A percentile compares a stretch with the other conserved stretches of the same genome.
phyloP scores from a whole-genome alignment of 2,888 invertebrate genomes.

The Galerucella nymphaeae region DNA sequence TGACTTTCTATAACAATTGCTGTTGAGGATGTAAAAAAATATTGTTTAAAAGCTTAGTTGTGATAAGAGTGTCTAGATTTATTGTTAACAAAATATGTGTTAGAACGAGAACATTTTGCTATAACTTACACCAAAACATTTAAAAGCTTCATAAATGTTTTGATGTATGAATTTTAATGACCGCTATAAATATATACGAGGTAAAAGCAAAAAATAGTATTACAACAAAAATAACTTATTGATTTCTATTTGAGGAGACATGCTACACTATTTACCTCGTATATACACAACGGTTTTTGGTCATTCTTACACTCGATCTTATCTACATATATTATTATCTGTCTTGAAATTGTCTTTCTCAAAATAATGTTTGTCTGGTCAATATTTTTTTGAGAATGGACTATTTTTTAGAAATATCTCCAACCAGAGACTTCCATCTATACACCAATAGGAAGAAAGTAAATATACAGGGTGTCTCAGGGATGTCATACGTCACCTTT shows the following conservation, averaged over 20 bases:
- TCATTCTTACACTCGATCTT: slow-evolving; percentile 4
- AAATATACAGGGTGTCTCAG: no score
- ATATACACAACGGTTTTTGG: neutral
- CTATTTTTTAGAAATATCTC: no score
- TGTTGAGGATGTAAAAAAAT: neutral
- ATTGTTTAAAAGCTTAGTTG: slow-evolving; percentile 28
- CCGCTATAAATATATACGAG: slow-evolving; percentile 2
- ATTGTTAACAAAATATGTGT: slow-evolving; percentile 23
- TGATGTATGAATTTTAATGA: slow-evolving; percentile 3
- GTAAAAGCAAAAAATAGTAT: slow-evolving; percentile 3
- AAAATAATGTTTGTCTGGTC: no score
- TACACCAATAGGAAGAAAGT: no score
- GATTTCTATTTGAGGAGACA: neutral
- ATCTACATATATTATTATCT: no score
- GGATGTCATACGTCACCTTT: no score
- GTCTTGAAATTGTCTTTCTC: neutral
- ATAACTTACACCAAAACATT: neutral
- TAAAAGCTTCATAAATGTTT: slow-evolving; percentile 10
- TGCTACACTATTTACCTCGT: neutral
- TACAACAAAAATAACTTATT: slow-evolving; percentile 28
- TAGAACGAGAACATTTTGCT: neutral
- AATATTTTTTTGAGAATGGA: no score
- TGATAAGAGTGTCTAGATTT: slow-evolving; percentile 24
- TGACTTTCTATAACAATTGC: no score
- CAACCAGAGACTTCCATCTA: no score